Evolutionary conservation across 2,797 vertebrate species (phyloP).

Genomic region (Agapornis canus): DNA sequence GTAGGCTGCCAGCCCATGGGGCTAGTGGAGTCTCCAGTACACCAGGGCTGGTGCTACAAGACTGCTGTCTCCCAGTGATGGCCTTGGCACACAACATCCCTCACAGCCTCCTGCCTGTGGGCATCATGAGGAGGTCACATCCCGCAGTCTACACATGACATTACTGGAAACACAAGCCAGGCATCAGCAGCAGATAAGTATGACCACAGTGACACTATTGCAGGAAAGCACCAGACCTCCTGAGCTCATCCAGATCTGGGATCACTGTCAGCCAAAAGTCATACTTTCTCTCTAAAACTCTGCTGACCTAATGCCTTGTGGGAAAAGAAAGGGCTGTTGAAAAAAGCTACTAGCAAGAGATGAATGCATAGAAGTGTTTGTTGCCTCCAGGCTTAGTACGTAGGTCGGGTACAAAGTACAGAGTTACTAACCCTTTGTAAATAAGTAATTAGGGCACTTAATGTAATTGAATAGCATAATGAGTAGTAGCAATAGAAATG

Average conservation of each 20-base stretch:
- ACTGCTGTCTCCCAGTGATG: not conserved
- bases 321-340: not conserved
- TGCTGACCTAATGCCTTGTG: not conserved
- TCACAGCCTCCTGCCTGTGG: not conserved
- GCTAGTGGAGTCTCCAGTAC: not conserved
- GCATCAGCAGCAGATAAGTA: not conserved
- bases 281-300: not conserved
- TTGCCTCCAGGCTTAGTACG: not conserved
- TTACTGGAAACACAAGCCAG: not conserved
- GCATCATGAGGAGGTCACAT: not conserved
- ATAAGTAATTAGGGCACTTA: conserved; percentile 65
- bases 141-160: no score
- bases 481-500: conserved; percentile 49
- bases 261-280: not conserved
- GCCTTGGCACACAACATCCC: not conserved
- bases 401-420: not conserved
- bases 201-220: rapidly evolving
- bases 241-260: rapidly evolving
- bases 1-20: not conserved
- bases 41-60: rapidly evolving
- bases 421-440: conserved; percentile 55
- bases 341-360: not conserved
- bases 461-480: conserved; percentile 63
- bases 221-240: not conserved
- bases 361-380: not conserved